Evolutionary conservation across 23 tunicate species (phyloP).

Genomic region (Diplosoma virens): DNA sequence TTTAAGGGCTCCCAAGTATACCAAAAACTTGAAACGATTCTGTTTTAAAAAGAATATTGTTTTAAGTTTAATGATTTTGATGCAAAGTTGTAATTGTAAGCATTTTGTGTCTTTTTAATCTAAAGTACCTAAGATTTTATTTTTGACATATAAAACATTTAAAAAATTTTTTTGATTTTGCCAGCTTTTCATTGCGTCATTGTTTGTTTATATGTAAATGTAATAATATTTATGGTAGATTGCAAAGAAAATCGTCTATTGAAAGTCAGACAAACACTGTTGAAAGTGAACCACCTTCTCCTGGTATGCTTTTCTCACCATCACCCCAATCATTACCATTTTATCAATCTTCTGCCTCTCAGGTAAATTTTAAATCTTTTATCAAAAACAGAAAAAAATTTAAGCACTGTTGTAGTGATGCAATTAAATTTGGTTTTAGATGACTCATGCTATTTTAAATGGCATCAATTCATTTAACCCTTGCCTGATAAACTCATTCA

Average conservation of each 20-base stretch:
- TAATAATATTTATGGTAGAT: too few species aligned
- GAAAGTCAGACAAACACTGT: constrained; percentile 63
- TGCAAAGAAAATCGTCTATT: constrained; percentile 49
- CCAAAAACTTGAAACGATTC: too few species aligned
- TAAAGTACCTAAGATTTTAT: too few species aligned
- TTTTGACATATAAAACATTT: too few species aligned
- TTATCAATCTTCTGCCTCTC: constrained; percentile 27
- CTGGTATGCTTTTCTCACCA: constrained; percentile 27
- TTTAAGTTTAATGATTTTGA: too few species aligned
- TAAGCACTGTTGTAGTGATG: background rate
- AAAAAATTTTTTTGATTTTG: too few species aligned
- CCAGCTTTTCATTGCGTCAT: too few species aligned
- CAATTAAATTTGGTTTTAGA: constrained; percentile 4
- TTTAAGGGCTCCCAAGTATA: too few species aligned
- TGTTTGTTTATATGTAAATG: too few species aligned
- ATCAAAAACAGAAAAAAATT: background rate
- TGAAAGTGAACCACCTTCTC: constrained; percentile 51
- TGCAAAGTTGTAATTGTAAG: too few species aligned
- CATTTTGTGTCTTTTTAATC: too few species aligned
- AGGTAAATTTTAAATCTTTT: constrained; percentile 30
- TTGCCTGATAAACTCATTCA: constrained; percentile 5
- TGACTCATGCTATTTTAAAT: constrained; percentile 2
- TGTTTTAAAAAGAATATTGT: too few species aligned
- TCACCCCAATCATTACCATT: constrained; percentile 44
- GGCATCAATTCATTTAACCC: constrained; percentile 19